Evolutionary conservation across 2,888 invertebrate genomes (phyloP), one percentile per base, ranked within the genome.

Genomic region (Helicoverpa assulta): DNA sequence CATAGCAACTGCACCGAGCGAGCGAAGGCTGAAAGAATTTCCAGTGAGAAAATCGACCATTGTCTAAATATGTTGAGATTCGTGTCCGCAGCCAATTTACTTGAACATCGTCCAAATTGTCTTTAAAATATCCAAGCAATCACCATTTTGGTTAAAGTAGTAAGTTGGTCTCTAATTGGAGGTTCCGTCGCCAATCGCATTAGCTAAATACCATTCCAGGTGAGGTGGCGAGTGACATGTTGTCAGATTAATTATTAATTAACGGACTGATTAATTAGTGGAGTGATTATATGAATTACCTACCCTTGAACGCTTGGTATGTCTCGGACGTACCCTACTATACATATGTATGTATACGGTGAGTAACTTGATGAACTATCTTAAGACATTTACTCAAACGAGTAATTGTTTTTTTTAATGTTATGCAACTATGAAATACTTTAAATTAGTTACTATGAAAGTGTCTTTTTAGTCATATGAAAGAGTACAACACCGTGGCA

Each of bases 101-200:
- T 70, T 73, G 70, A 66, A 64, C 65, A 71, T 71, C 69, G 73
- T 57, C 51, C 63, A 75, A 75, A 78, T 72, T 73, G 65, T 75
- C 75, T 78, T 67, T 68, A 72, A 80, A 82, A 69, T 67, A 67
- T 67, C 47, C 62, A 19, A 59, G 78, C 78, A 74, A 83, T 83
- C 68, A 77, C 67, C 65, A 80, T 83, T 76, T 81, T 70, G 69
- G 70, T 71, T 51, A 55, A 67, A 67, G 54, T 56, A 57, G 72
- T 65, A 78, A 69, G 70, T 78, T 73, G 73, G 70, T 80, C 61
- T 73, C 59, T 73, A 78, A 82, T 75, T 82, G 76, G 67, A 63
- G 57, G 61, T 37, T 52, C 29, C 57, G 51, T 64, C 61, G 59
- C 69, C 61, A 64, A 50, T 62, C 54, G 59, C 60, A 70, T 78